Percentiles rank a stretch among this genome's conserved stretches.
phyloP scores from a whole-genome alignment of 1,140 invertebrate genomes.

The Chelonus insularis region DNA sequence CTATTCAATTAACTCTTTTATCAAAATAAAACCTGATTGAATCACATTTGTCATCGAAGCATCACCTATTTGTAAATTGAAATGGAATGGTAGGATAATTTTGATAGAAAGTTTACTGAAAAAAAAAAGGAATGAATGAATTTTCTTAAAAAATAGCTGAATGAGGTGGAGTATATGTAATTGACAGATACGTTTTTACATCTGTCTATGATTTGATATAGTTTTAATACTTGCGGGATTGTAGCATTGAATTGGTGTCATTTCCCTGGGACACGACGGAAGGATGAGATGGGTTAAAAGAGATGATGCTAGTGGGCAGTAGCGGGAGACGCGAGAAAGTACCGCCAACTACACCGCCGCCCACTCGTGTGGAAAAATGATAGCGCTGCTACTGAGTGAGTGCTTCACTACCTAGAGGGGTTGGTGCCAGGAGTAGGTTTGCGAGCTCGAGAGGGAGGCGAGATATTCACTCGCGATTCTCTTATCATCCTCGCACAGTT shows the following conservation, averaged over 20 bases:
- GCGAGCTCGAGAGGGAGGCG: constrained; percentile 31
- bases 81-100: no score
- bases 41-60: no score
- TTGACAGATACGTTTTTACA: no score
- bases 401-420: constrained; percentile 31
- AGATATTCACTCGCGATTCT: constrained; percentile 49
- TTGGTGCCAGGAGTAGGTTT: constrained; percentile 22
- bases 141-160: no score
- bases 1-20: no score
- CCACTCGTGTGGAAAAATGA: constrained; percentile 58
- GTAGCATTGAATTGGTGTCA: background rate
- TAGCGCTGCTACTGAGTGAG: constrained; percentile 47
- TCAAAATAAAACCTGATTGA: no score
- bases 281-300: background rate
- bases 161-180: no score
- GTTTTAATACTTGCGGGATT: background rate
- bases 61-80: no score
- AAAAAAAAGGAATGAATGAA: no score
- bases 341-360: constrained; percentile 41
- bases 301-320: background rate
- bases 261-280: background rate
- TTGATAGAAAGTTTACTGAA: no score
- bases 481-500: constrained; percentile 50
- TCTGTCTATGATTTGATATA: background rate
- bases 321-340: constrained; percentile 16